A percentile compares a stretch with the other conserved stretches of the same genome.
These are phyloP conservation scores for Falco columbarius DNA, from an alignment of 2,797 vertebrate genomes.

Conservation along the genomic window DNA sequence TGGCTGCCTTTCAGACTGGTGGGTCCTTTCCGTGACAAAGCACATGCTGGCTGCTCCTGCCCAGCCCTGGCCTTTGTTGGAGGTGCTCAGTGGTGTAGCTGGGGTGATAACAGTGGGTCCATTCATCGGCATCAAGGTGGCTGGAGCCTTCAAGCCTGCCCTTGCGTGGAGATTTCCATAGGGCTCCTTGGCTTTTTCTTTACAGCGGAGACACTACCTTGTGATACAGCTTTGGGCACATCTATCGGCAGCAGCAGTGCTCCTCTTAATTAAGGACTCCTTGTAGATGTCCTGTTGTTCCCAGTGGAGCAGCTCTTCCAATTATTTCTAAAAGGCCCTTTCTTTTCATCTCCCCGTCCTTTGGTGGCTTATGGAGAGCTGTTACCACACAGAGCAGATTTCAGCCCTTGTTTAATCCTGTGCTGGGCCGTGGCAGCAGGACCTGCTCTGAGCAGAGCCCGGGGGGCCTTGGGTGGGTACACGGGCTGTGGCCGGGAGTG, in stretches of 20 bases:
- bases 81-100: background rate
- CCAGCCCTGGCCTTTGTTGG: background rate
- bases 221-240: slow-evolving; percentile 32
- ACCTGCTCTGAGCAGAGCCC: background rate
- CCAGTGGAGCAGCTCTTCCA: slow-evolving; percentile 38
- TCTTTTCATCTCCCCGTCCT: background rate
- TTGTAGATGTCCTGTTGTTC: background rate
- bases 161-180: background rate
- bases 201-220: background rate
- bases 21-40: background rate
- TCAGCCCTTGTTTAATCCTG: background rate
- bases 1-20: background rate
- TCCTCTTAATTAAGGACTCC: slow-evolving; percentile 37
- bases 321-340: slow-evolving; percentile 43
- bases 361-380: background rate
- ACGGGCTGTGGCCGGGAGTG: background rate
- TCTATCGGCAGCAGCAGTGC: background rate
- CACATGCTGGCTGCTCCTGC: background rate
- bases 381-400: background rate
- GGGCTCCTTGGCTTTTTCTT: background rate
- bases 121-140: background rate
- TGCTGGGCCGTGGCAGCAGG: fast-evolving
- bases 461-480: background rate
- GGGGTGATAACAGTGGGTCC: background rate
- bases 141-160: background rate